A percentile compares a stretch with the other conserved stretches of the same genome.
Evolutionary conservation across 2,797 vertebrate species (phyloP).

Genomic region (Rhincodon typus): DNA sequence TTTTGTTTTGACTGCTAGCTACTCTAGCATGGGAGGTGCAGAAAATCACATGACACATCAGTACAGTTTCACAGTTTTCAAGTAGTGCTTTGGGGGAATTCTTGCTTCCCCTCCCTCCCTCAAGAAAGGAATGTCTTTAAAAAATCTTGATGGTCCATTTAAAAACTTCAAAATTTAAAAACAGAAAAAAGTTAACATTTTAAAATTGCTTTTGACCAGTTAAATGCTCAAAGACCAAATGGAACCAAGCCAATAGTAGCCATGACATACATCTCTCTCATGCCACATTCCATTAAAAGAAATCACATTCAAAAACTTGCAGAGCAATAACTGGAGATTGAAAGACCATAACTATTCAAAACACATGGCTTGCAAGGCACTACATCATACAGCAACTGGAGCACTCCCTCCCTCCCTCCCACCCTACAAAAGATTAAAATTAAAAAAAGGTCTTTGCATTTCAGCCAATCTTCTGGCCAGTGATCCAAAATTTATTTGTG

Average conservation of each 20-base stretch:
- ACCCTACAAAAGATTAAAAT: background rate
- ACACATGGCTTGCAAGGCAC: slow-evolving; percentile 25
- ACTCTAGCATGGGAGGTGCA: slow-evolving; percentile 7
- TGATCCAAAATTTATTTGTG: slow-evolving; percentile 6
- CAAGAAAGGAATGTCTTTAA: background rate
- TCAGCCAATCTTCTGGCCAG: background rate
- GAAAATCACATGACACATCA: background rate
- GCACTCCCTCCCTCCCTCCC: background rate
- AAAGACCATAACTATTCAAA: slow-evolving; percentile 14
- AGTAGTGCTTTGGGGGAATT: background rate
- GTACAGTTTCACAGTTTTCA: slow-evolving; percentile 29
- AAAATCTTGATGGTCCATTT: slow-evolving; percentile 6
- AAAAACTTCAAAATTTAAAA: background rate
- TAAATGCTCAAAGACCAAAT: background rate
- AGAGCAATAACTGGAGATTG: background rate
- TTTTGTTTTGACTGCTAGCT: background rate
- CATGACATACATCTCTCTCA: background rate
- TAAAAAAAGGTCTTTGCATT: background rate
- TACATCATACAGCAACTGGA: background rate
- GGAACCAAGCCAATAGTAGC: background rate
- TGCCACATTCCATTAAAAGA: background rate
- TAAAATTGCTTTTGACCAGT: background rate
- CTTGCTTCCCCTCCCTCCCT: slow-evolving; percentile 11
- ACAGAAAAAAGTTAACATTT: background rate
- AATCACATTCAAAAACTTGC: background rate